These are phyloP conservation scores for Cheilinus undulatus DNA, from an alignment of 2,113 vertebrate species.

Conservation along the genomic window DNA sequence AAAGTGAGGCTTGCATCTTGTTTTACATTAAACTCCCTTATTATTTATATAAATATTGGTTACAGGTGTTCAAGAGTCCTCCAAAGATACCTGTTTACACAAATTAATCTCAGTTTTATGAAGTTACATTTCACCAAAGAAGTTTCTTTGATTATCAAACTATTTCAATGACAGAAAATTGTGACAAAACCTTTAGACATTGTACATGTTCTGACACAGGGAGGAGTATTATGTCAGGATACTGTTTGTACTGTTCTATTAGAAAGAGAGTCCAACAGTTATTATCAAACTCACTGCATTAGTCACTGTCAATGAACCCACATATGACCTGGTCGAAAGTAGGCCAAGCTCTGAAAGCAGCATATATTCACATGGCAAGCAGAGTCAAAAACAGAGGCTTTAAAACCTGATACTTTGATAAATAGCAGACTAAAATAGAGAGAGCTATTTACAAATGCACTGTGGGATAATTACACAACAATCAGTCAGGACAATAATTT, in stretches of 20 bases:
- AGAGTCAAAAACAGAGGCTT: slow-evolving; percentile 6
- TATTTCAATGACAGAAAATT: not conserved
- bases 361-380: slow-evolving; percentile 1
- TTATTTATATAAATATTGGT: no score
- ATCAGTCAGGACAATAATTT: not conserved
- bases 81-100: not conserved
- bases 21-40: no score
- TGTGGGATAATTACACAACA: not conserved
- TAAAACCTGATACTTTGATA: not conserved
- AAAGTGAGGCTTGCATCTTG: no score
- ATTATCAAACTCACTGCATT: slow-evolving; percentile 20
- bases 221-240: not conserved
- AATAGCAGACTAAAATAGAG: no score
- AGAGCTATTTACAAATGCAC: not conserved
- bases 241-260: slow-evolving; percentile 2
- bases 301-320: slow-evolving; percentile 29
- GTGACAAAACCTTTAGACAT: not conserved
- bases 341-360: slow-evolving; percentile 7
- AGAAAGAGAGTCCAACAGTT: slow-evolving; percentile 6
- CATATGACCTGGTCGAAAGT: slow-evolving; percentile 19
- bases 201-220: not conserved
- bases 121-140: no score
- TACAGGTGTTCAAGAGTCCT: no score
- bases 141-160: not conserved
- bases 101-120: no score